These are phyloP conservation scores for Gadus chalcogrammus DNA, from an alignment of 2,113 vertebrate genomes.

Conservation along the genomic window DNA sequence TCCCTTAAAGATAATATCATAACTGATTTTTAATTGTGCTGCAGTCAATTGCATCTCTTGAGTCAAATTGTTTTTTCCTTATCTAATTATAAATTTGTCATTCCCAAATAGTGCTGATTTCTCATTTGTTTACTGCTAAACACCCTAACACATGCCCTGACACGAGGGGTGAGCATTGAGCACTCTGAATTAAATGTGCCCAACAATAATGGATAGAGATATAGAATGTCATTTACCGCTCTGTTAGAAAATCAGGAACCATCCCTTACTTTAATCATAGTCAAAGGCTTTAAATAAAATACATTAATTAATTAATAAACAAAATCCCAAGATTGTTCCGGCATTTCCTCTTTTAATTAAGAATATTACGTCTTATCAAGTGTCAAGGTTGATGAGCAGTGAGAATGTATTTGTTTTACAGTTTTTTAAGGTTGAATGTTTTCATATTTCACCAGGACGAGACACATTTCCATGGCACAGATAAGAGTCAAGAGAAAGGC, in stretches of 20 bases:
- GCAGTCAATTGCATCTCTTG: too few relatives aligned
- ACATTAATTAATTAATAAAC: constrained; percentile 17
- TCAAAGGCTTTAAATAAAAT: constrained; percentile 51
- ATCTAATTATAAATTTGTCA: neutral
- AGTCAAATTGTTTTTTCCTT: too few relatives aligned
- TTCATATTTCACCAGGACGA: constrained; percentile 32
- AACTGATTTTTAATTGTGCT: neutral
- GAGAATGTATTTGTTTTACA: constrained; percentile 48
- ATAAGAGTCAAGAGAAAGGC: constrained; percentile 32
- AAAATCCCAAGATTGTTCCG: constrained; percentile 60
- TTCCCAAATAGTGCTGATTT: neutral
- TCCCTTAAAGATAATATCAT: neutral
- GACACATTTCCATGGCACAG: constrained; percentile 46
- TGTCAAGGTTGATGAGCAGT: constrained; percentile 52
- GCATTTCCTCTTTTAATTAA: constrained; percentile 64
- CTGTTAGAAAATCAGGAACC: constrained; percentile 46
- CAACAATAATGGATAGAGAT: constrained; percentile 3
- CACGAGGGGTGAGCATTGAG: neutral
- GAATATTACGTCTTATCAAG: constrained; percentile 53
- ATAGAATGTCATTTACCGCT: constrained; percentile 53
- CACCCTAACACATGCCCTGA: neutral
- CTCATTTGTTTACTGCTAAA: neutral
- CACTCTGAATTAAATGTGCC: neutral
- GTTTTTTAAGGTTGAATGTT: constrained; percentile 23
- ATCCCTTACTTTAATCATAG: constrained; percentile 50